phyloP scores from a whole-genome alignment of 2,888 invertebrate species.

The Ditylenchus weischeri region DNA sequence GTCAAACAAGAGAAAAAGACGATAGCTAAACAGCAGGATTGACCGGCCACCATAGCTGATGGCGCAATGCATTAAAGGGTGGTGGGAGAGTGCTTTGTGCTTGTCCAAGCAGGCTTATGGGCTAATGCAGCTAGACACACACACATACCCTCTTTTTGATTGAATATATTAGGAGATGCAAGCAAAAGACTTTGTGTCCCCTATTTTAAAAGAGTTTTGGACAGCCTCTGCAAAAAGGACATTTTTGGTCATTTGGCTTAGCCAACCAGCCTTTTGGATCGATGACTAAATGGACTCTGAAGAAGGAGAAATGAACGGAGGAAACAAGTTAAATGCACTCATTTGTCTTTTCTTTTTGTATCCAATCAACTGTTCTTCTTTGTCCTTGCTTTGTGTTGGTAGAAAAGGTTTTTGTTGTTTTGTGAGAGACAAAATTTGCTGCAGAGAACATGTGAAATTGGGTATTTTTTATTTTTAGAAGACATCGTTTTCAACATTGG shows the following conservation, averaged over 20 bases:
- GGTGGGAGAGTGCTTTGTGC: not conserved
- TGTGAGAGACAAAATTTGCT: no score
- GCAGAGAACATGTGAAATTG: no score
- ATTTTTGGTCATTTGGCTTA: conserved; percentile 10
- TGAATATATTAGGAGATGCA: conserved; percentile 7
- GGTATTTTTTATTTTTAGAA: no score
- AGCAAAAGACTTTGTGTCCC: conserved; percentile 1
- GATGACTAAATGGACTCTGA: not conserved
- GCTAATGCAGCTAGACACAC: no score
- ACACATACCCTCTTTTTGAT: not conserved
- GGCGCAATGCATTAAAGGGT: conserved; percentile 2
- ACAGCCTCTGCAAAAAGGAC: not conserved
- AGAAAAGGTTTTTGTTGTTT: no score
- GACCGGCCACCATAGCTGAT: conserved; percentile 1
- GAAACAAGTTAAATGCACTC: no score
- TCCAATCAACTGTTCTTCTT: no score
- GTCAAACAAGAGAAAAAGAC: no score
- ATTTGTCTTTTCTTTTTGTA: no score
- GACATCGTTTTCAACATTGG: no score
- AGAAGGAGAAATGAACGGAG: conserved; percentile 1
- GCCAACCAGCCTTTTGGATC: not conserved
- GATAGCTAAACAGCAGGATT: not conserved
- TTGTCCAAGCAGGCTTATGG: not conserved
- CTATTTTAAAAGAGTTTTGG: conserved; percentile 2
- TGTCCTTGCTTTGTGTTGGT: no score